These are phyloP conservation scores for Chrysemys picta DNA, from an alignment of 2,113 vertebrate genomes.

Conservation along the genomic window DNA sequence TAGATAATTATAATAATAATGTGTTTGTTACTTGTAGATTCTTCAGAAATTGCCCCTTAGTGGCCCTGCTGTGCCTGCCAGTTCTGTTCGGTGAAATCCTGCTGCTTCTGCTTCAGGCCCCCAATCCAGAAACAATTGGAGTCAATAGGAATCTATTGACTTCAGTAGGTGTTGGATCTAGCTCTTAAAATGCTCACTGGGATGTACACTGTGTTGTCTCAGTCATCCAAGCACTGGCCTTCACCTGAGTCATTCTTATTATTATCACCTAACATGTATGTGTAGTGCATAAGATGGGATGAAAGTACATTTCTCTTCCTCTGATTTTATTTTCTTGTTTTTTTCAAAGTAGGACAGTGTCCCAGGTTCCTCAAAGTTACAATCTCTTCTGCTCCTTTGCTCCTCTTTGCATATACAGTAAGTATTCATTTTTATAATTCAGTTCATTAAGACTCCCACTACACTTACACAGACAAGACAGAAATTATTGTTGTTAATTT, in stretches of 20 bases:
- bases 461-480: background rate
- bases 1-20: background rate
- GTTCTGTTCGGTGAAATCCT: fast-evolving
- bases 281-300: fast-evolving
- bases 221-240: background rate
- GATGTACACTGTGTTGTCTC: constrained; percentile 44
- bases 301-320: background rate
- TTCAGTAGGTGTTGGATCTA: background rate
- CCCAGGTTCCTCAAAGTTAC: background rate
- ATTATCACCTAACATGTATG: background rate
- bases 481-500: background rate
- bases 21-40: background rate
- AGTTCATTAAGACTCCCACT: background rate
- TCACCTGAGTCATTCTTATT: background rate
- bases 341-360: background rate
- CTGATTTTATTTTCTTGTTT: background rate
- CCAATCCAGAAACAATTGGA: background rate
- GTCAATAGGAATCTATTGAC: background rate
- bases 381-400: background rate
- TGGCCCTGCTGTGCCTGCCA: background rate
- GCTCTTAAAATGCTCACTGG: constrained; percentile 27
- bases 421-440: background rate
- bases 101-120: fast-evolving
- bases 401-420: background rate
- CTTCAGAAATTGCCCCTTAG: background rate